These are phyloP conservation scores for Sphaerophoria rueppellii DNA, from an alignment of 2,888 invertebrate species.

Conservation along the genomic window DNA sequence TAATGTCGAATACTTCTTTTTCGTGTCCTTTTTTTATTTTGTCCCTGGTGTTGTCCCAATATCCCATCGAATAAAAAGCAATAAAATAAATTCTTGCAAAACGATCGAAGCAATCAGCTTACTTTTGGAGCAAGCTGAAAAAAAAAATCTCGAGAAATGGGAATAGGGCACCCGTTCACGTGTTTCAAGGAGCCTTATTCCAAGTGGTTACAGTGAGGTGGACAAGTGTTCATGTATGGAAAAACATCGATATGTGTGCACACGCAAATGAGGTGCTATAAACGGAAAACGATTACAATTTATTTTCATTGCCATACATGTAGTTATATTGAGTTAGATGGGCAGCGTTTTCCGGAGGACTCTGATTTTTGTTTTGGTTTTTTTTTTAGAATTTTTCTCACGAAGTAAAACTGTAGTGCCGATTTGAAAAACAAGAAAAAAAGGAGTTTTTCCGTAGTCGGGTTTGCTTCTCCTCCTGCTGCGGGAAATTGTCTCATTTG, in stretches of 20 bases:
- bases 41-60: slow-evolving; percentile 36
- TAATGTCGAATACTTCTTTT: background rate
- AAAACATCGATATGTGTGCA: background rate
- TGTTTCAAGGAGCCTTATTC: background rate
- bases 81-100: slow-evolving; percentile 67
- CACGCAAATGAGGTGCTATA: slow-evolving; percentile 73
- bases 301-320: slow-evolving; percentile 65
- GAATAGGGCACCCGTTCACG: no score
- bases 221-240: background rate
- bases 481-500: slow-evolving; percentile 31
- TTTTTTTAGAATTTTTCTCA: slow-evolving; percentile 62
- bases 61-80: slow-evolving; percentile 57
- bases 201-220: background rate
- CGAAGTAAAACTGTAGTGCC: slow-evolving; percentile 50
- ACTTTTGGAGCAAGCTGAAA: slow-evolving; percentile 34
- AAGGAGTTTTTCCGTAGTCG: background rate
- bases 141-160: background rate
- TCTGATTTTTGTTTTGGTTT: background rate
- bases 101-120: slow-evolving; percentile 62
- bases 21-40: background rate
- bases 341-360: slow-evolving; percentile 10
- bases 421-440: slow-evolving; percentile 32
- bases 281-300: slow-evolving; percentile 72
- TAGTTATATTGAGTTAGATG: slow-evolving; percentile 40
- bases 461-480: background rate